phyloP scores from a whole-genome alignment of 2,113 vertebrate species.

The Ammodytes dubius region DNA sequence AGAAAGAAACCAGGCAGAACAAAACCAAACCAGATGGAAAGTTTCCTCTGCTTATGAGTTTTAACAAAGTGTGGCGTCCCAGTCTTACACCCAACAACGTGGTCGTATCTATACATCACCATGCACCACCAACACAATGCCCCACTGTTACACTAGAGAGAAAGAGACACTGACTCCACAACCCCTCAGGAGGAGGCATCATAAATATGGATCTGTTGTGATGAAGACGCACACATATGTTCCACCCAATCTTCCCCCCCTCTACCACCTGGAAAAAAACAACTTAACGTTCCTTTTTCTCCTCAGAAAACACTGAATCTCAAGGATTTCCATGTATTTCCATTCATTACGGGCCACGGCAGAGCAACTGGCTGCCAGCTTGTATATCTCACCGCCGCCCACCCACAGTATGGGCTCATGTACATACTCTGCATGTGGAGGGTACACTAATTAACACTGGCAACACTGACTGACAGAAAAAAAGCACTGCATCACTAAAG shows the following conservation, averaged over 20 bases:
- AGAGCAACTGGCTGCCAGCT: conserved; percentile 59
- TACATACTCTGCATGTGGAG: conserved; percentile 39
- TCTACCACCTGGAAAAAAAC: conserved; percentile 69
- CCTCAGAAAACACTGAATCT: conserved; percentile 54
- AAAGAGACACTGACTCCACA: conserved; percentile 37
- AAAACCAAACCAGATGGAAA: conserved; percentile 57
- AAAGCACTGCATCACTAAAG: not conserved
- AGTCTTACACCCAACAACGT: conserved; percentile 7
- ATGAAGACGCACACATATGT: conserved; percentile 63
- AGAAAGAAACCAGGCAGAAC: conserved; percentile 41
- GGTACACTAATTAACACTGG: conserved; percentile 60
- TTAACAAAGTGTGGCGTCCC: conserved; percentile 27
- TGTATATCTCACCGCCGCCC: conserved; percentile 65
- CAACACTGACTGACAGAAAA: conserved; percentile 37
- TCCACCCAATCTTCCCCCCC: conserved; percentile 58
- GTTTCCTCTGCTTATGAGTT: conserved; percentile 23
- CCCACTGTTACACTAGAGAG: conserved; percentile 56
- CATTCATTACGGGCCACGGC: conserved; percentile 64
- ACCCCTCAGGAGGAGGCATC: conserved; percentile 51
- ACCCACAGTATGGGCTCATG: conserved; percentile 73
- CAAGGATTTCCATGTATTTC: conserved; percentile 70
- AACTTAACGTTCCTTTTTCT: conserved; percentile 47
- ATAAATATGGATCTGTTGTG: conserved; percentile 64
- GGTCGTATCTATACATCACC: conserved; percentile 31
- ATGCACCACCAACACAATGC: conserved; percentile 61